These are phyloP conservation scores for Typhlomys cinereus DNA, from an alignment of 2,113 vertebrate genomes.

Conservation along the genomic window DNA sequence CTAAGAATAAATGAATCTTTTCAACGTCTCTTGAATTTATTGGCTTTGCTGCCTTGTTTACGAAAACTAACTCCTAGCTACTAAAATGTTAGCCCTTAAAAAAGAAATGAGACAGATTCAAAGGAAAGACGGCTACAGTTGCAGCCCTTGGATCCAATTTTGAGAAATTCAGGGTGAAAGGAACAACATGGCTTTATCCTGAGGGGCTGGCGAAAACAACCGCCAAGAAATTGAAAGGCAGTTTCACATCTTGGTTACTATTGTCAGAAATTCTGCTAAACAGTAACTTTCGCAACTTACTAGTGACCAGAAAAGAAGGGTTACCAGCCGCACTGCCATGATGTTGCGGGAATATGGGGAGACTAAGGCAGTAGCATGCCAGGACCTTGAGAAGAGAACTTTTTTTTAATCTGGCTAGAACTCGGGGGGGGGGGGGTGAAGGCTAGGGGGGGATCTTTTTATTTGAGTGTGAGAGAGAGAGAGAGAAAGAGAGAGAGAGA, in stretches of 20 bases:
- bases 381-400: no score
- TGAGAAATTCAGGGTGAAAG: neutral
- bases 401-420: no score
- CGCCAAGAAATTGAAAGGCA: neutral
- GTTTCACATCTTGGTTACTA: neutral
- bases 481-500: no score
- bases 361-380: no score
- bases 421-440: no score
- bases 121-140: neutral
- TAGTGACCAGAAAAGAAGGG: neutral
- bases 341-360: neutral
- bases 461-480: no score
- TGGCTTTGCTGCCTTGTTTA: neutral
- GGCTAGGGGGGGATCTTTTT: no score
- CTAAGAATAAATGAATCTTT: slow-evolving; percentile 22
- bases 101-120: neutral
- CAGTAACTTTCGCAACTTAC: neutral
- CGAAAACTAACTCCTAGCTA: slow-evolving; percentile 47
- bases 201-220: neutral
- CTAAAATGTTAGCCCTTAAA: neutral
- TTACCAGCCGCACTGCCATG: neutral
- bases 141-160: neutral
- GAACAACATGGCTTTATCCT: neutral
- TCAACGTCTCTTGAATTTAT: slow-evolving; percentile 32
- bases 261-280: neutral